These are phyloP conservation scores for Numenius phaeopus DNA, from an alignment of 2,797 vertebrate species.

Conservation along the genomic window DNA sequence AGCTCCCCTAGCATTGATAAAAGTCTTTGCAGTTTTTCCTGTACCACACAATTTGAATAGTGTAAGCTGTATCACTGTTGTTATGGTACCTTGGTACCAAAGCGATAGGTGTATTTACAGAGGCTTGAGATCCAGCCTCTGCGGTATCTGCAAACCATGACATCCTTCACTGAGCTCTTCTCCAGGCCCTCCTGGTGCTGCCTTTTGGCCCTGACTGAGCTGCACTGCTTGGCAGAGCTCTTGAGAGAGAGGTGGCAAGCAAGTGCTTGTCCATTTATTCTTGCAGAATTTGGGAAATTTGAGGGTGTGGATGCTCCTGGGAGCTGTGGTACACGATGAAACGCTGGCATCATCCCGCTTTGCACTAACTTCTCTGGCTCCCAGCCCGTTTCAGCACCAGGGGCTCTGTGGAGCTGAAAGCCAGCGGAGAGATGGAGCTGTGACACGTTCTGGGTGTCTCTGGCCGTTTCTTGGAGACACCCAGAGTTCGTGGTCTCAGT, in stretches of 20 bases:
- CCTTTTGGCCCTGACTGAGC: background rate
- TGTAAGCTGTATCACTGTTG: background rate
- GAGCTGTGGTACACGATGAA: background rate
- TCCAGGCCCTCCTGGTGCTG: background rate
- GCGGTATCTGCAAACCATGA: background rate
- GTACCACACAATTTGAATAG: no score
- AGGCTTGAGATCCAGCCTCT: background rate
- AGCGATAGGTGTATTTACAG: accelerated
- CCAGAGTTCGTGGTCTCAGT: background rate
- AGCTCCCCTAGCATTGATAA: background rate
- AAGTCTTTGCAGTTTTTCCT: accelerated
- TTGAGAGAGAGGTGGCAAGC: background rate
- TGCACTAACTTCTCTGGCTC: background rate
- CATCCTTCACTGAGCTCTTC: background rate
- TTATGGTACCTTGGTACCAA: background rate
- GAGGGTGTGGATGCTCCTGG: background rate
- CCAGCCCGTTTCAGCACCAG: background rate
- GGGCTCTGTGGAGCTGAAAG: background rate
- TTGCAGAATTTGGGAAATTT: background rate
- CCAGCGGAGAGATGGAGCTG: background rate
- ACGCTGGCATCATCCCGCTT: background rate
- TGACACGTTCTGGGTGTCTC: background rate
- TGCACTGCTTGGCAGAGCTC: background rate
- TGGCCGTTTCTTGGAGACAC: accelerated
- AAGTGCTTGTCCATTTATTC: background rate